Conservation (phyloP, 2,113 vertebrate species). For the Oryzias javanicus region DNA sequence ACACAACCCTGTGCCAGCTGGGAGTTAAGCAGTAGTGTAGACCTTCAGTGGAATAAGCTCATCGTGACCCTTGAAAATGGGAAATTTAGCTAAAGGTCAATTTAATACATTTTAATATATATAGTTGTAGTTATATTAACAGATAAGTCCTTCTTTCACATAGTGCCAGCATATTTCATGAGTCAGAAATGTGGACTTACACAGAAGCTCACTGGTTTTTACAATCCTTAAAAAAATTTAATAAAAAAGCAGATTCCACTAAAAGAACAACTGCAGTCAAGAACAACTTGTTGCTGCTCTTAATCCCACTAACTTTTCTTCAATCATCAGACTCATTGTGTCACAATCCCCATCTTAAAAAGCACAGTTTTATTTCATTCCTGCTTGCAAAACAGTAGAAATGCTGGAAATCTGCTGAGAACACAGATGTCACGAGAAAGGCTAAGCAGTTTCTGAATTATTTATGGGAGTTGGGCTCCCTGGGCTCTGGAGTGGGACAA, state of each 20-base stretch:
- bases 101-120: too few relatives aligned
- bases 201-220: not conserved
- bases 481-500: constrained; percentile 18
- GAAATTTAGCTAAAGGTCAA: too few relatives aligned
- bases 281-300: too few relatives aligned
- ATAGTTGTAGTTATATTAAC: not conserved
- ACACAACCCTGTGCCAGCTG: too few relatives aligned
- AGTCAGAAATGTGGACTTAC: not conserved
- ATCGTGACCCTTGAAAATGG: too few relatives aligned
- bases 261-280: not conserved
- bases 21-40: too few relatives aligned
- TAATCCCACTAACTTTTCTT: not conserved
- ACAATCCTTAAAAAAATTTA: not conserved
- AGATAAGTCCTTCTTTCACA: not conserved
- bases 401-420: not conserved
- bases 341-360: too few relatives aligned
- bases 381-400: not conserved
- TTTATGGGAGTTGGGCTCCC: constrained; percentile 7
- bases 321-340: not conserved
- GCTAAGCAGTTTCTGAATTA: constrained; percentile 11
- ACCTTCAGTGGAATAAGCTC: too few relatives aligned
- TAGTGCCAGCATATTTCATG: not conserved
- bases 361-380: too few relatives aligned
- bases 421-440: constrained; percentile 16
- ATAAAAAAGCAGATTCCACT: not conserved